Percentiles rank a stretch among this genome's conserved stretches.
phyloP scores from a whole-genome alignment of 1,140 invertebrate species.

The Camponotus pennsylvanicus region DNA sequence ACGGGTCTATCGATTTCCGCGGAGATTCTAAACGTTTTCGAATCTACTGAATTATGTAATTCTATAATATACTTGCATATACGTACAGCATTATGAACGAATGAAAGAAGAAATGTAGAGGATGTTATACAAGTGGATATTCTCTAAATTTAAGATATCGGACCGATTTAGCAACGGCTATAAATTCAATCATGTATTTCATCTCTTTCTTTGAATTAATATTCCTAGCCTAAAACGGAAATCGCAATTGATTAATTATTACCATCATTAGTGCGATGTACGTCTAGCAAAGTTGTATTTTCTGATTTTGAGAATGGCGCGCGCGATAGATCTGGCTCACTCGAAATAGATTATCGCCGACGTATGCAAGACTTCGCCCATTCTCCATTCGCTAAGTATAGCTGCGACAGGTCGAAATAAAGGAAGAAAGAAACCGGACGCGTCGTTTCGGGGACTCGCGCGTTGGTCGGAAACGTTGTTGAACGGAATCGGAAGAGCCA shows the following conservation, averaged over 20 bases:
- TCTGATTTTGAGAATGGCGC: conserved; percentile 34
- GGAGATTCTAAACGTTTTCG: neutral
- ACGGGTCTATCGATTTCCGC: conserved; percentile 29
- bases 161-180: neutral
- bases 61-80: neutral
- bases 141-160: neutral
- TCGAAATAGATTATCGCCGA: conserved; percentile 80
- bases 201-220: neutral
- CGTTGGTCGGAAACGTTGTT: conserved; percentile 48
- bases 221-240: conserved; percentile 12
- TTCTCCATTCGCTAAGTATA: conserved; percentile 76
- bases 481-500: conserved; percentile 7
- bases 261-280: neutral
- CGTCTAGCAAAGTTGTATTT: neutral
- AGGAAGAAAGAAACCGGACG: conserved; percentile 65
- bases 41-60: conserved; percentile 11
- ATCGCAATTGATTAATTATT: neutral
- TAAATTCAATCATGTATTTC: neutral
- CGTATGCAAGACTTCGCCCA: conserved; percentile 73
- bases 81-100: neutral
- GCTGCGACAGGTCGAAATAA: conserved; percentile 64
- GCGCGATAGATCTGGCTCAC: conserved; percentile 46
- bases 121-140: neutral
- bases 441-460: conserved; percentile 20
- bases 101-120: neutral